A percentile compares a stretch with the other conserved stretches of the same genome.
These are phyloP conservation scores for Vanessa cardui DNA, from an alignment of 2,888 invertebrate genomes.

Conservation along the genomic window DNA sequence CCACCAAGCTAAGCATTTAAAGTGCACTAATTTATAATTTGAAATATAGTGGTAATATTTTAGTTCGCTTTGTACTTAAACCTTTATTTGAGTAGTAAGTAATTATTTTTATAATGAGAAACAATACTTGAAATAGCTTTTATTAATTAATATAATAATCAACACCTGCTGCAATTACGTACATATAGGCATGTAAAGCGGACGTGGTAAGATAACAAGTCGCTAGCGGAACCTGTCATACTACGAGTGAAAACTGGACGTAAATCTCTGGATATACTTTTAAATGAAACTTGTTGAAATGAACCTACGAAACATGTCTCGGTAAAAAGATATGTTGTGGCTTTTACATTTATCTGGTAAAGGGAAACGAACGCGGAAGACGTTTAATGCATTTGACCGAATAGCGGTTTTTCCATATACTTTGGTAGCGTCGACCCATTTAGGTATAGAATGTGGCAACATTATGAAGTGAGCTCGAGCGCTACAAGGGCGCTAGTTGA, in stretches of 20 bases:
- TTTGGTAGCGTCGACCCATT: conserved; percentile 20
- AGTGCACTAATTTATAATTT: too few relatives aligned
- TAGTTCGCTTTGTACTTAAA: too few relatives aligned
- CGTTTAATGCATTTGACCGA: conserved; percentile 16
- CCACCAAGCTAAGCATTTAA: too few relatives aligned
- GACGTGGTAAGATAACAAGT: conserved; percentile 56
- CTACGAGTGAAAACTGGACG: conserved; percentile 58
- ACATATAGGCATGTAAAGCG: conserved; percentile 49
- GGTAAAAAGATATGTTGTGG: conserved; percentile 20
- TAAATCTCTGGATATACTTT: conserved; percentile 46
- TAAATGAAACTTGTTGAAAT: conserved; percentile 30
- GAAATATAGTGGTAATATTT: too few relatives aligned
- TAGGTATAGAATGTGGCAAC: conserved; percentile 15
- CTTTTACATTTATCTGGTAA: conserved; percentile 17
- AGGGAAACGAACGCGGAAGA: conserved; percentile 31
- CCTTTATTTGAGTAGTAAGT: not conserved
- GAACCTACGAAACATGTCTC: conserved; percentile 16
- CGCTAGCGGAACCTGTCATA: conserved; percentile 57
- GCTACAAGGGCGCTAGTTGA: conserved; percentile 27
- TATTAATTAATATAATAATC: not conserved
- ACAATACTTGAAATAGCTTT: not conserved
- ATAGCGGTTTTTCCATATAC: conserved; percentile 23
- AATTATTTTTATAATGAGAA: not conserved
- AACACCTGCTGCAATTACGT: conserved; percentile 64
- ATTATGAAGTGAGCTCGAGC: conserved; percentile 17